Base-by-base conservation (phyloP, 2,888 invertebrate species). In the Agonopterix heracliana region DNA sequence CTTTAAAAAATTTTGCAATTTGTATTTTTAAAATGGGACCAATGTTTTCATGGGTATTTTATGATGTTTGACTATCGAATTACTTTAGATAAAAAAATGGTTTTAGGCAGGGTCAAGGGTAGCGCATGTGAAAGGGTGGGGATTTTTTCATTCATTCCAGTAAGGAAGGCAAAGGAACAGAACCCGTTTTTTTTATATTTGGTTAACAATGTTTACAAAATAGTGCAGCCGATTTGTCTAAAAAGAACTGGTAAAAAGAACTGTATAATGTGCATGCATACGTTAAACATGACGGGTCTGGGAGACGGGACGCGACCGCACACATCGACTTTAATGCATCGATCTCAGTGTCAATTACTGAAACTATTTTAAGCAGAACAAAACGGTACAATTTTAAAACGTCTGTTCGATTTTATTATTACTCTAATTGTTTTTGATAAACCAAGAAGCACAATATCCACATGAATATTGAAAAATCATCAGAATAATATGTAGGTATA, bases 261-360 rank as follows among this genome's bases (percentile, higher is more conserved):
- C 17, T 3, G 17, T 17, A 3, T 26, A 26, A 7, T 17, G 26
- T 26, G 26, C 26, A 26, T 7, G 26, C 26, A 26, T 26, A 26
- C 26, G 26, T 26, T 26, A 1, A 5, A 26, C 26, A 26, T 26
- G 26, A 26, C 7, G 26, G 26, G 26, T 5, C 14, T 7, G 26
- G 26, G 26, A 5, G 26, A 5, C 26, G 7, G 26, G 26, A 5
- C 26, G 50, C 54, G 80, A 74, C 79, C 81, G 75, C 81, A 80
- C 80, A 73, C 79, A 66, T 63, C 63, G 78, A 52, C 49, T 53
- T 9, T 38, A 68, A 71, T 65, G 68, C 71, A 71, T 72, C 68
- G 68, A 75, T 68, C 67, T 61, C 65, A 63, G 72, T 77, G 72
- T 79, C 80, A 79, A 79, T 79, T 78, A 78, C 71, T 54, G 54